These are phyloP conservation scores for Acronicta aceris DNA, from an alignment of 2,888 invertebrate genomes.

Conservation along the genomic window DNA sequence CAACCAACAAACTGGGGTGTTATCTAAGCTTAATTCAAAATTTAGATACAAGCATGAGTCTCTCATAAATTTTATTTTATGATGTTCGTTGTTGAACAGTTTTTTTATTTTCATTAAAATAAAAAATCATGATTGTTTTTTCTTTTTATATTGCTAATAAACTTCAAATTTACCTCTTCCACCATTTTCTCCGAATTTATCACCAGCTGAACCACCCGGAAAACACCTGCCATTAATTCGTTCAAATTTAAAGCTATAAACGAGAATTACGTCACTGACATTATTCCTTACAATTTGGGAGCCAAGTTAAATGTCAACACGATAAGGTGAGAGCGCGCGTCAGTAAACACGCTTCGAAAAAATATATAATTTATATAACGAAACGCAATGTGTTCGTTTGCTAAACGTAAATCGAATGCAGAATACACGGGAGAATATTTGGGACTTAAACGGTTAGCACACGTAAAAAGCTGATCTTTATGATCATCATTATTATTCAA, in stretches of 20 bases:
- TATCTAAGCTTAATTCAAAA: no score
- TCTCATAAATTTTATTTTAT: no score
- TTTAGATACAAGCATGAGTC: no score
- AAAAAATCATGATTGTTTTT: no score
- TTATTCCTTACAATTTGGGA: constrained; percentile 30
- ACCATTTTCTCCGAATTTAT: constrained; percentile 1
- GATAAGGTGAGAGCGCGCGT: constrained; percentile 7
- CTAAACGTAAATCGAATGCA: constrained; percentile 24
- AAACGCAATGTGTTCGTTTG: constrained; percentile 28
- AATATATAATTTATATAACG: constrained; percentile 31
- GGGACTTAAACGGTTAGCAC: neutral
- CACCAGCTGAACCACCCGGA: constrained; percentile 18
- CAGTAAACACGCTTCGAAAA: constrained; percentile 19
- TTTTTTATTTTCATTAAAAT: no score
- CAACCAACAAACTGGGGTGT: no score
- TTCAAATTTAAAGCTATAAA: constrained; percentile 28
- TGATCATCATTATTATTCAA: no score
- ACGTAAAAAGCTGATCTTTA: no score
- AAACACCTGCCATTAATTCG: constrained; percentile 33
- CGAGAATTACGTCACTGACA: constrained; percentile 28
- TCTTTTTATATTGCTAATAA: neutral
- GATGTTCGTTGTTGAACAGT: no score
- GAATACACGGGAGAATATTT: neutral
- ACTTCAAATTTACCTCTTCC: neutral
- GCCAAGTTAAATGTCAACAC: constrained; percentile 41